Base-by-base conservation (phyloP, 2,888 invertebrate genomes). In the Stomorhina lunata region DNA sequence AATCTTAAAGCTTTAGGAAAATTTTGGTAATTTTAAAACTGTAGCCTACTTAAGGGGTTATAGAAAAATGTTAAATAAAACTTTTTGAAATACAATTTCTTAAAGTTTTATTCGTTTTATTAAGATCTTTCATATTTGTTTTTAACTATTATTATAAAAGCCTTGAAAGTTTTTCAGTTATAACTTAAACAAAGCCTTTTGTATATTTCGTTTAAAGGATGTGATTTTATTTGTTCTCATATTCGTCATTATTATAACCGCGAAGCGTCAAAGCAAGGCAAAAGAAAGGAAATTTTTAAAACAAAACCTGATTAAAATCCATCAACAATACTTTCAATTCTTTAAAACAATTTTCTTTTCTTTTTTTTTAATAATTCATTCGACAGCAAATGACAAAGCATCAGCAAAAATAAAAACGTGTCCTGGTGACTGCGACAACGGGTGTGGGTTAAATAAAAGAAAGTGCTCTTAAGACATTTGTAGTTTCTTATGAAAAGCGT, bases 231-330 rank as follows among this genome's bases (percentile, higher is more conserved):
- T 71, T 40, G 15, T 72, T 37, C 43, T 45, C 48, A 20, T 63
- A 17, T 34, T 27, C 37, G 0, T 15, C 9, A 40, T 37, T 10
- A 3, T 12, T 34, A 12, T n/a, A 15, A 59, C 25, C 22, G 27
- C 40, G 37, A 63, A 63, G 68, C 61, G 53, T 17, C 27, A 61
- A 45, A 0, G 20, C 6, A 72, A 12, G 65, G 34, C 12, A 66
- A 55, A 17, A 10, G 37, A 59, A 63, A 79, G 17, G 22, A 45
- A 55, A 75, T 55, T 57, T 40, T 66, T 53, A 75, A 79, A 72
- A 77, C 25, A 66, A 75, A 79, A 82, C 63, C 73, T 75, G 82
- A 82, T 82, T 82, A 82, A 79, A 79, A 79, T 57, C 69, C 82
- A 75, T 82, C 73, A 68, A 75, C 81, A 78, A 72, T 72, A 29